Evolutionary conservation across 2,797 vertebrate genomes (phyloP).

Genomic region (Betta splendens): DNA sequence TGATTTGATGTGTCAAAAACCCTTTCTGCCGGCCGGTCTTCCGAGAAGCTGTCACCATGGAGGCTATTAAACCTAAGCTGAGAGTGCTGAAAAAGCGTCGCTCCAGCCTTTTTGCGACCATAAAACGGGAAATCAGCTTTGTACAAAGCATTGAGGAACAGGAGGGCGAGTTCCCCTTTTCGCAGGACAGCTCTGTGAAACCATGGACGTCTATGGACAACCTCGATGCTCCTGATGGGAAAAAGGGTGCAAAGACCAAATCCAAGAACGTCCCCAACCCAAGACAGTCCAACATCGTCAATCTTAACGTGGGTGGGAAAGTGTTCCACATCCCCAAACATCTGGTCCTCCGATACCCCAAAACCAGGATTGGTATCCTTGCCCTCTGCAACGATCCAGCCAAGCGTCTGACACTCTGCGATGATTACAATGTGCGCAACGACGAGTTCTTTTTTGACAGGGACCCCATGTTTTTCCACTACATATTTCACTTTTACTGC

Average conservation of each 20-base stretch:
- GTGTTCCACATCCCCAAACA: conserved; percentile 84
- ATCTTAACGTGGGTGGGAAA: conserved; percentile 88
- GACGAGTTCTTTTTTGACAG: conserved; percentile 93
- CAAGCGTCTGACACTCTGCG: conserved; percentile 86
- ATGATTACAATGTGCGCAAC: conserved; percentile 87
- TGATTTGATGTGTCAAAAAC: conserved; percentile 2
- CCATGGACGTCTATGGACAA: conserved; percentile 88
- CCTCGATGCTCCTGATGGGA: conserved; percentile 48
- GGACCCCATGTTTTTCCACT: conserved; percentile 88
- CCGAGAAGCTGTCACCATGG: conserved; percentile 61
- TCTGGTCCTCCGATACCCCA: conserved; percentile 79
- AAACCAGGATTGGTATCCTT: conserved; percentile 86
- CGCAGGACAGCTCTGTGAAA: conserved; percentile 85
- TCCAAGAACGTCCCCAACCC: conserved; percentile 10
- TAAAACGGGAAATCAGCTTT: conserved; percentile 82
- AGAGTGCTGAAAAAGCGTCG: conserved; percentile 80
- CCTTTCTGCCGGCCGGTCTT: conserved; percentile 11
- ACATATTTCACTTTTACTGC: conserved; percentile 91
- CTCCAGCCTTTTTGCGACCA: conserved; percentile 82
- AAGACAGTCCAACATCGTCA: conserved; percentile 76
- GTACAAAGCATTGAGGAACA: conserved; percentile 72
- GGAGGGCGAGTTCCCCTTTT: conserved; percentile 82
- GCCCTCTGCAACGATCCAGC: conserved; percentile 81
- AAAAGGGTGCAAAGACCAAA: conserved; percentile 2
- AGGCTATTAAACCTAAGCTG: conserved; percentile 54